Percentiles rank a stretch among this genome's conserved stretches.
Evolutionary conservation across 2,113 vertebrate genomes (phyloP).

Genomic region (Dipodomys merriami): DNA sequence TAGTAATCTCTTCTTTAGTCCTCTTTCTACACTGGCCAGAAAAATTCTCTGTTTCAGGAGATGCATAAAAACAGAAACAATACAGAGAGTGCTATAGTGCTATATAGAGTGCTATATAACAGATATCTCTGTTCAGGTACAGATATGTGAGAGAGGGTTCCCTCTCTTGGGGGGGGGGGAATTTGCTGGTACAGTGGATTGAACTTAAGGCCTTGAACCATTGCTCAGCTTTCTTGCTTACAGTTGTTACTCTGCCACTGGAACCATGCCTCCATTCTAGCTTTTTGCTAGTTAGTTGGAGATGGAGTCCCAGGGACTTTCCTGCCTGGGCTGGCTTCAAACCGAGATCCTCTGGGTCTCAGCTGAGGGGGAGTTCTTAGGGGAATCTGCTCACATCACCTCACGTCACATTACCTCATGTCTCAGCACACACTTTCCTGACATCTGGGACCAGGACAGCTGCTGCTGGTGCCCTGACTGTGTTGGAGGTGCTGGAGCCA

Average conservation of each 20-base stretch:
- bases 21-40: background rate
- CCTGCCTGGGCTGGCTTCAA: too few relatives aligned
- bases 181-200: too few relatives aligned
- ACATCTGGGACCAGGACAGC: background rate
- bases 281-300: too few relatives aligned
- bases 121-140: background rate
- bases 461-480: background rate
- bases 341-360: background rate
- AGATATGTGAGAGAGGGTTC: background rate
- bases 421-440: background rate
- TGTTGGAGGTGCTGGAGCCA: background rate
- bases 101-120: too few relatives aligned
- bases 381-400: background rate
- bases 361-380: background rate
- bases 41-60: background rate
- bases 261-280: too few relatives aligned
- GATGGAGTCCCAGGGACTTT: too few relatives aligned
- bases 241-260: too few relatives aligned
- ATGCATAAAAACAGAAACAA: background rate
- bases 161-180: too few relatives aligned
- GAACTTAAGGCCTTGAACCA: too few relatives aligned
- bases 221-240: too few relatives aligned
- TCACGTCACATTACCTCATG: background rate
- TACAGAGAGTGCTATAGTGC: too few relatives aligned
- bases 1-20: background rate